Conservation (phyloP, 2,113 vertebrate species). For the Pipra filicauda region DNA sequence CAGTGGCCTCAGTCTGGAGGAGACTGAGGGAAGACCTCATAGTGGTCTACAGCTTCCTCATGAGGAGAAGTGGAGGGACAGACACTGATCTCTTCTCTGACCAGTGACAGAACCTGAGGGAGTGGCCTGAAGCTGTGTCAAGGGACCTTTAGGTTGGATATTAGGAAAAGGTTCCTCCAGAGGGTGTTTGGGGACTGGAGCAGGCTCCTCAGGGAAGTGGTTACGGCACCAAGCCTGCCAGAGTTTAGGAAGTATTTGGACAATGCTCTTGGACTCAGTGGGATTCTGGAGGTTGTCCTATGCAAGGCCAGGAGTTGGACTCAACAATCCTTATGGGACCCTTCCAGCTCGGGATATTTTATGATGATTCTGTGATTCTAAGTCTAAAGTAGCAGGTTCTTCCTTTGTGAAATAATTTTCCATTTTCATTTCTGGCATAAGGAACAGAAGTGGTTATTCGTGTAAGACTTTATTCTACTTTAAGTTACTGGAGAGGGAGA, state of each 20-base stretch:
- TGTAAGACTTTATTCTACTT: neutral
- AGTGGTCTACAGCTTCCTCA: neutral
- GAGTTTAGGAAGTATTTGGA: neutral
- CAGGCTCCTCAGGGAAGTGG: neutral
- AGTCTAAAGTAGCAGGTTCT: neutral
- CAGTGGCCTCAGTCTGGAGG: neutral
- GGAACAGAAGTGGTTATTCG: neutral
- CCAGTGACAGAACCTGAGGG: neutral
- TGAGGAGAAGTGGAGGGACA: neutral
- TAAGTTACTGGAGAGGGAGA: neutral
- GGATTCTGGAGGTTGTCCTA: neutral
- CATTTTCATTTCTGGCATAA: neutral
- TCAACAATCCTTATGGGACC: neutral
- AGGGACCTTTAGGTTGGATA: neutral
- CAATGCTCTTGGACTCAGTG: accelerated
- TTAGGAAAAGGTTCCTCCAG: neutral
- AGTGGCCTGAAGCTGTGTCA: neutral
- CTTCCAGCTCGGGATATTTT: neutral
- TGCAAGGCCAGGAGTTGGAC: neutral
- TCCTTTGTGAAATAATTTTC: neutral
- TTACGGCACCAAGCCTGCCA: neutral
- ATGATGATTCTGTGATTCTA: neutral
- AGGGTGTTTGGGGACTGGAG: neutral
- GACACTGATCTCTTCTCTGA: neutral
- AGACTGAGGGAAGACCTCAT: neutral